Percentiles rank a stretch among this genome's conserved stretches.
Conservation (phyloP, 35 echinoderm and acorn worm genomes). For the Acanthaster planci region DNA sequence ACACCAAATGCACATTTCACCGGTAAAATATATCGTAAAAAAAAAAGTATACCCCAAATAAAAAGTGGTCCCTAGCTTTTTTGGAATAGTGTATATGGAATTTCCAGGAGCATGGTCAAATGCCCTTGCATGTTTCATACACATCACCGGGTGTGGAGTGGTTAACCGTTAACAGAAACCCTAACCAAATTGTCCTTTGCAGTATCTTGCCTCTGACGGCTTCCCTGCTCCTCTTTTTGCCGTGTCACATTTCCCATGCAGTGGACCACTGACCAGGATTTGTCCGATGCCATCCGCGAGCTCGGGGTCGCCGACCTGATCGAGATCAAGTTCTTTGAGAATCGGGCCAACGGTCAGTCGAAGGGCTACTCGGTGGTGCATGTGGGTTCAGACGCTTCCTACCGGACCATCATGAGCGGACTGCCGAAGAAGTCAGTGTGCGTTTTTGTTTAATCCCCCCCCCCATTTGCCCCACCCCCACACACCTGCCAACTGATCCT, state of each 20-base stretch:
- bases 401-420: constrained; percentile 67
- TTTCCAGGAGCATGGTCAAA: too few relatives aligned
- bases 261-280: constrained; percentile 97
- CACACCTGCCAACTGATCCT: not conserved
- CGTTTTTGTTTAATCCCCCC: not conserved
- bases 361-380: constrained; percentile 90
- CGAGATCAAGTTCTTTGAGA: constrained; percentile 97
- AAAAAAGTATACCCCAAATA: too few relatives aligned
- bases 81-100: too few relatives aligned
- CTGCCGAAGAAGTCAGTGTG: constrained; percentile 78
- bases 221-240: too few relatives aligned
- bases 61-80: too few relatives aligned
- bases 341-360: constrained; percentile 93
- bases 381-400: constrained; percentile 78
- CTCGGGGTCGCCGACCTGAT: constrained; percentile 79
- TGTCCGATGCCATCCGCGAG: constrained; percentile 67
- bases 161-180: too few relatives aligned
- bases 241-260: constrained; percentile 45
- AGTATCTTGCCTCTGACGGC: too few relatives aligned
- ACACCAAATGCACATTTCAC: too few relatives aligned
- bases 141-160: too few relatives aligned
- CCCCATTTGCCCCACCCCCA: not conserved
- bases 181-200: too few relatives aligned
- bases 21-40: too few relatives aligned
- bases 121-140: too few relatives aligned